Base-by-base conservation (phyloP, 2,888 invertebrate genomes). In the Pterostichus niger region DNA sequence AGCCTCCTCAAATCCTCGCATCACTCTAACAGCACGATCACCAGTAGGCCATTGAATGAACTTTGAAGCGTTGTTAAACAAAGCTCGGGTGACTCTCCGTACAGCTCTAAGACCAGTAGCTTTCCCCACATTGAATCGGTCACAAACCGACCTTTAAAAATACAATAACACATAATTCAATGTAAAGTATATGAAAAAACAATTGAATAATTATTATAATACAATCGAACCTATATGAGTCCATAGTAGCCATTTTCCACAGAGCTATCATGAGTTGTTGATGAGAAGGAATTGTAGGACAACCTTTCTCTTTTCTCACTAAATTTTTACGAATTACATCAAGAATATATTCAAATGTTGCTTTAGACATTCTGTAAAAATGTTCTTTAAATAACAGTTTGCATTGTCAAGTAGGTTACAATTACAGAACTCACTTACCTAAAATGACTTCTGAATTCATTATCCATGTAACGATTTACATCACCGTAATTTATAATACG, bases 41-140 rank as follows among this genome's bases (percentile, higher is more conserved):
- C 82, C 83, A 59, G 17, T 83, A 61, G 86, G 85, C 85, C 86
- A 86, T 56, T 84, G 71, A n/a, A 86, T 86, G 54, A 84, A 84
- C 56, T n/a, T 52, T 44, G 84, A 64, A 13, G 84, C 80, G 49
- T 17, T 15, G 68, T 78, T 75, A 82, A 83, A 84, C 15, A 85
- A 33, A 61, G 84, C 83, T 68, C 73, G 49, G 31, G 76, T 49
- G 5, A 85, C 85, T 84, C 84, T 82, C 13, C 84, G 64, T 31
- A 85, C 84, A 56, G 83, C 76, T 75, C 85, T 83, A 7, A 85
- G 44, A 64, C 78, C 84, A 68, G 86, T 85, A 46, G 84, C 85
- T 84, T 71, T 73, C 52, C 86, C 86, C 31, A 86, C 77, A 40
- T 86, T 84, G 71, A 85, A 86, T 11, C 84, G 80, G 17, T 85